Conservation (phyloP, 2,113 vertebrate genomes). For the Pomatostomus ruficeps region DNA sequence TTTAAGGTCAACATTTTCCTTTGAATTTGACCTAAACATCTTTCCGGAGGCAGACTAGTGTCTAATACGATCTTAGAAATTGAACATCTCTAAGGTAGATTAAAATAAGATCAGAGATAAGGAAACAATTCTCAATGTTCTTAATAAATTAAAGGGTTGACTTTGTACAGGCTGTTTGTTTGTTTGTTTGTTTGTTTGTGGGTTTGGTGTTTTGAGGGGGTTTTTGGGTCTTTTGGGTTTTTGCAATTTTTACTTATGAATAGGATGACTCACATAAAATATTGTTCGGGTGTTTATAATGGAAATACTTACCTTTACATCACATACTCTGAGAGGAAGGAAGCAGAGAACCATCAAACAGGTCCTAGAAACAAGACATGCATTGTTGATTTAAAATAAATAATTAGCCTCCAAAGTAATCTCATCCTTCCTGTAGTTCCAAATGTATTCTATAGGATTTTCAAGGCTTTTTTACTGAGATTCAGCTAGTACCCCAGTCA, state of each 20-base stretch:
- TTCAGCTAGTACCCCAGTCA: slow-evolving; percentile 19
- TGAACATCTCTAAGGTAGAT: not conserved
- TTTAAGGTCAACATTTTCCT: not conserved
- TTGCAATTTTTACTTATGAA: not conserved
- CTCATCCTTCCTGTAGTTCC: not conserved
- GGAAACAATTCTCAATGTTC: not conserved
- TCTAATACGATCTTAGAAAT: not conserved
- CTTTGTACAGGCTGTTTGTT: not conserved
- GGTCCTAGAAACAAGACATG: not conserved
- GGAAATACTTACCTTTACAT: not conserved
- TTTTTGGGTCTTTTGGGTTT: not conserved
- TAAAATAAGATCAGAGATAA: not conserved
- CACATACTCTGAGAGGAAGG: not conserved
- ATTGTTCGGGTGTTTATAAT: not conserved
- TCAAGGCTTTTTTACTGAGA: slow-evolving; percentile 1
- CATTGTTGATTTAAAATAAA: not conserved
- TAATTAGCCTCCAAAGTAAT: not conserved
- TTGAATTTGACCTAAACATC: not conserved
- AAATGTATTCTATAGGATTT: not conserved
- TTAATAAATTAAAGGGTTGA: not conserved
- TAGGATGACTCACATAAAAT: not conserved
- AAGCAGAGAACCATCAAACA: not conserved
- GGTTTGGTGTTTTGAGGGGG: not conserved
- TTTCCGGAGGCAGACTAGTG: not conserved
- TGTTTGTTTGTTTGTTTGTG: no score